Conservation (phyloP, 2,797 vertebrate genomes). For the Bradypus variegatus region DNA sequence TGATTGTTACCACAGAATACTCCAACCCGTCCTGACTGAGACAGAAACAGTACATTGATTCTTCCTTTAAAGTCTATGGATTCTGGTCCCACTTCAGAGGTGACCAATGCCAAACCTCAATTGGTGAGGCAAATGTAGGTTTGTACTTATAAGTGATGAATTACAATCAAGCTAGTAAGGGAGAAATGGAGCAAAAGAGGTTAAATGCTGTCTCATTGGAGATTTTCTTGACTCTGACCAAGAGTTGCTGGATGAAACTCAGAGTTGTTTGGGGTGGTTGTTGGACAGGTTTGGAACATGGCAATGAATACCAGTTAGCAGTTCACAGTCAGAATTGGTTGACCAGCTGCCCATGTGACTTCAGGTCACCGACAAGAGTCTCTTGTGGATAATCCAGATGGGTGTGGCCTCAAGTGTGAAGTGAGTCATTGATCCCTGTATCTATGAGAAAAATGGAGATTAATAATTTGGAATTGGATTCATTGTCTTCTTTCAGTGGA, state of each 20-base stretch:
- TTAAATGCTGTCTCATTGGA: neutral
- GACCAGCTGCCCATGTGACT: neutral
- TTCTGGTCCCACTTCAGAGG: neutral
- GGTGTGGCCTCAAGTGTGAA: slow-evolving; percentile 17
- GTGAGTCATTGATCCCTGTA: neutral
- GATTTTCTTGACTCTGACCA: neutral
- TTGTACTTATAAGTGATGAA: neutral
- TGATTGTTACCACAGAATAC: neutral
- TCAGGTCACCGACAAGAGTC: slow-evolving; percentile 23
- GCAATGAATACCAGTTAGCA: neutral
- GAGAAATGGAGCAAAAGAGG: neutral
- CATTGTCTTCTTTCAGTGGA: neutral
- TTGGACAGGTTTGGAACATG: neutral
- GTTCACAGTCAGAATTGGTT: neutral
- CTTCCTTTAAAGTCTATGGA: neutral
- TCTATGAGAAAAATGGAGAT: slow-evolving; percentile 24
- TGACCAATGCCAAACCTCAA: neutral
- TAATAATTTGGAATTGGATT: neutral
- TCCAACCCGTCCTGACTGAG: neutral
- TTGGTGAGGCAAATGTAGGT: neutral
- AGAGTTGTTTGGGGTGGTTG: neutral
- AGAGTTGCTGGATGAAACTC: neutral
- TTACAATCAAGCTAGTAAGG: slow-evolving; percentile 2
- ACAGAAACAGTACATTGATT: neutral
- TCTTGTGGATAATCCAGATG: neutral